These are phyloP conservation scores for Coluber constrictor DNA, from an alignment of 2,797 vertebrate genomes.

Conservation along the genomic window DNA sequence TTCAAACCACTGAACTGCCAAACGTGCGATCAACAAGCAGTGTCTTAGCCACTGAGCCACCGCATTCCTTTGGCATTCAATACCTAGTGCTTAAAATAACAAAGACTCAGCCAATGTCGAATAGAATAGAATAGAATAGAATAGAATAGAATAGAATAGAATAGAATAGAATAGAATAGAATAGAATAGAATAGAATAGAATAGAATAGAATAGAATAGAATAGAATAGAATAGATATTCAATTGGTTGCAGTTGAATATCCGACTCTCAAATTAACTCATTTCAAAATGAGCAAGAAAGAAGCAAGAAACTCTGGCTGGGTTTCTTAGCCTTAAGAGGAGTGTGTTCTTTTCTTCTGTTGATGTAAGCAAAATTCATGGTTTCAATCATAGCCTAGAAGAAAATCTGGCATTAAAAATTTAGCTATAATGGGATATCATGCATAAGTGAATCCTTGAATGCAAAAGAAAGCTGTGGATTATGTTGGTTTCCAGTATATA, in stretches of 20 bases:
- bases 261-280: background rate
- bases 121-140: background rate
- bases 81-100: background rate
- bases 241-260: background rate
- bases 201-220: background rate
- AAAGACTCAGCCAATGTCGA: background rate
- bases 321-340: background rate
- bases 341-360: background rate
- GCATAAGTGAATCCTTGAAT: background rate
- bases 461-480: background rate
- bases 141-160: background rate
- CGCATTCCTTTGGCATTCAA: background rate
- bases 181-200: background rate
- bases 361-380: background rate
- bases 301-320: constrained; percentile 3
- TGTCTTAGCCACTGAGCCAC: too few species aligned
- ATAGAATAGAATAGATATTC: background rate
- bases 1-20: too few species aligned
- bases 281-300: constrained; percentile 11
- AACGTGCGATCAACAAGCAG: too few species aligned
- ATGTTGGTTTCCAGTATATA: background rate
- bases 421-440: background rate
- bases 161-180: background rate
- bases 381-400: background rate
- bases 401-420: background rate